phyloP scores from a whole-genome alignment of 2,797 vertebrate species.

The Masticophis lateralis region DNA sequence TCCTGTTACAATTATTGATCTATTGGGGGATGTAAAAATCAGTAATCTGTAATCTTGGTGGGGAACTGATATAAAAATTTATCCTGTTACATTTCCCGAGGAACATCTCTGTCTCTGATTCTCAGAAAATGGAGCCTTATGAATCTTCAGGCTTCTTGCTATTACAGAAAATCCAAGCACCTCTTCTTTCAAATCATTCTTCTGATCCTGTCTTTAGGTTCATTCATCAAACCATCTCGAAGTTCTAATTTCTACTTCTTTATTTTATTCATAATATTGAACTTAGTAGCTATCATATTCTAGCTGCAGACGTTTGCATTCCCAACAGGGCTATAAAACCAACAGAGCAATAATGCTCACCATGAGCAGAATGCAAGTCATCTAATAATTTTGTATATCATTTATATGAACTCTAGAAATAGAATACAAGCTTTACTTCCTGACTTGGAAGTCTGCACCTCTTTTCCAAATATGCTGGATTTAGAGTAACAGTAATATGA shows the following conservation, averaged over 20 bases:
- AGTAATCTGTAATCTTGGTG: neutral
- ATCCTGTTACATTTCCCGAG: neutral
- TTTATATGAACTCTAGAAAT: neutral
- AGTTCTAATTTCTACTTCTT: neutral
- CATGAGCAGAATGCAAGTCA: neutral
- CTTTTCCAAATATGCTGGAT: neutral
- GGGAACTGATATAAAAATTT: neutral
- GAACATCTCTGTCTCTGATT: neutral
- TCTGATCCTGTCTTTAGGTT: neutral
- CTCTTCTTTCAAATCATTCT: neutral
- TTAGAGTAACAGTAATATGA: constrained; percentile 41
- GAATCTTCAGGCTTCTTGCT: neutral
- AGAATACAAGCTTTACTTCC: neutral
- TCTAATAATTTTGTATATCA: neutral
- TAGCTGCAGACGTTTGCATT: neutral
- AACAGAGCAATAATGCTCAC: neutral
- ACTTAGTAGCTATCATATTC: neutral
- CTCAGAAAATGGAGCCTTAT: neutral
- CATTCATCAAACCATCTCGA: neutral
- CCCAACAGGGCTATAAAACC: neutral
- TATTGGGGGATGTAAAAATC: neutral
- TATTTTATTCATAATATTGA: neutral
- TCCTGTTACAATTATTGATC: neutral
- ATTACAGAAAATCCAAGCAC: neutral
- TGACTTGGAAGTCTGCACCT: neutral